Evolutionary conservation across 2,888 invertebrate species (phyloP).

Genomic region (Myathropa florea): DNA sequence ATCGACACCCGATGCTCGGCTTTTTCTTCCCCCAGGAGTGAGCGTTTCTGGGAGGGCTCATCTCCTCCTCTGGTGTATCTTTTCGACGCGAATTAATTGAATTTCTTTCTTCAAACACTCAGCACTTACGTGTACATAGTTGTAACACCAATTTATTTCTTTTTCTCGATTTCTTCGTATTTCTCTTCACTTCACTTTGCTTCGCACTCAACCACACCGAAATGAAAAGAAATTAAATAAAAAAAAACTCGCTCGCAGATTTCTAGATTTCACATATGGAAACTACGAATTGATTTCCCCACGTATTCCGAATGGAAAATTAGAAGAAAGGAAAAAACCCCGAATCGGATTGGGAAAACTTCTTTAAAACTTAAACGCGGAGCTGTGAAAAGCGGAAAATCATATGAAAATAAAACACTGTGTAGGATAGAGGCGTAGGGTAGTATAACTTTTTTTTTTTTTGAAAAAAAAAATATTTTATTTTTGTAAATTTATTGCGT

Average conservation of each 20-base stretch:
- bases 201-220: slow-evolving; percentile 6
- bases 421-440: slow-evolving; percentile 28
- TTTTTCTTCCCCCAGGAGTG: slow-evolving; percentile 54
- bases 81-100: slow-evolving; percentile 14
- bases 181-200: background rate
- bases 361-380: slow-evolving; percentile 5
- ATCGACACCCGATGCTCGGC: background rate
- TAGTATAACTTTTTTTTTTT: slow-evolving; percentile 24
- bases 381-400: slow-evolving; percentile 3
- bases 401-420: slow-evolving; percentile 23
- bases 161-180: background rate
- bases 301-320: slow-evolving; percentile 55
- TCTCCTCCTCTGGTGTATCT: background rate
- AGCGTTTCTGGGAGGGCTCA: background rate
- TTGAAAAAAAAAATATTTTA: slow-evolving; percentile 4
- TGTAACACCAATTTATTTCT: slow-evolving; percentile 10
- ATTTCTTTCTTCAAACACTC: background rate
- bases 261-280: slow-evolving; percentile 54
- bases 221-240: slow-evolving; percentile 2
- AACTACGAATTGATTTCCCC: slow-evolving; percentile 57
- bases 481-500: slow-evolving; percentile 57
- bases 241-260: slow-evolving; percentile 42
- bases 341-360: background rate
- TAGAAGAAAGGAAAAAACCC: background rate
- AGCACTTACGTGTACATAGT: slow-evolving; percentile 48